Conservation (phyloP, 2,113 vertebrate genomes). For the Strix aluco region DNA sequence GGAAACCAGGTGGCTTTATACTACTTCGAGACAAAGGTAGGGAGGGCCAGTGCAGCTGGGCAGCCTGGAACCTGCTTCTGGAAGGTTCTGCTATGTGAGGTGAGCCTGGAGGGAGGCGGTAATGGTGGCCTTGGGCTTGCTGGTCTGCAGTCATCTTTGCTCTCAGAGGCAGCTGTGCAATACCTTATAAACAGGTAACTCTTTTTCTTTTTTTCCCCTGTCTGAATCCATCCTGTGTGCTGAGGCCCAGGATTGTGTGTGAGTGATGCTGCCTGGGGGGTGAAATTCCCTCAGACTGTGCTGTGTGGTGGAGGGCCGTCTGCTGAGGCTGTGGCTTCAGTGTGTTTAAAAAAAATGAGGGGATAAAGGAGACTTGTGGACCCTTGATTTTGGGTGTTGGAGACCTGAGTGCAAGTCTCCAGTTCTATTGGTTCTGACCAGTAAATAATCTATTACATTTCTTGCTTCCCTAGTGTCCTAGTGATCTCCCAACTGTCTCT, state of each 20-base stretch:
- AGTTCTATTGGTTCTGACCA: not conserved
- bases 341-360: not conserved
- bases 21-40: fast-evolving
- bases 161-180: no score
- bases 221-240: not conserved
- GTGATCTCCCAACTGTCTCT: not conserved
- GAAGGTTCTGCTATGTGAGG: not conserved
- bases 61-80: not conserved
- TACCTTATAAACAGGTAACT: not conserved
- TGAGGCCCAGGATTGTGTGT: not conserved
- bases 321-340: not conserved
- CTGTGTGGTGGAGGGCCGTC: not conserved
- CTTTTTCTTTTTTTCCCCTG: no score
- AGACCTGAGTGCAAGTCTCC: no score
- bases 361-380: not conserved
- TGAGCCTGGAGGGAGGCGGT: not conserved
- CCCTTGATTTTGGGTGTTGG: not conserved
- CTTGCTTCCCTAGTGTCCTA: not conserved
- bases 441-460: not conserved
- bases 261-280: fast-evolving
- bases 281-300: not conserved
- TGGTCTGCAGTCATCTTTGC: fast-evolving
- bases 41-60: not conserved
- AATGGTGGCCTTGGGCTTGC: not conserved
- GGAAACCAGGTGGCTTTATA: fast-evolving